Percentiles rank a stretch among this genome's conserved stretches.
Conservation (phyloP, 37 sponge, comb jelly and placozoan species). For the Aplysina aerophoba region DNA sequence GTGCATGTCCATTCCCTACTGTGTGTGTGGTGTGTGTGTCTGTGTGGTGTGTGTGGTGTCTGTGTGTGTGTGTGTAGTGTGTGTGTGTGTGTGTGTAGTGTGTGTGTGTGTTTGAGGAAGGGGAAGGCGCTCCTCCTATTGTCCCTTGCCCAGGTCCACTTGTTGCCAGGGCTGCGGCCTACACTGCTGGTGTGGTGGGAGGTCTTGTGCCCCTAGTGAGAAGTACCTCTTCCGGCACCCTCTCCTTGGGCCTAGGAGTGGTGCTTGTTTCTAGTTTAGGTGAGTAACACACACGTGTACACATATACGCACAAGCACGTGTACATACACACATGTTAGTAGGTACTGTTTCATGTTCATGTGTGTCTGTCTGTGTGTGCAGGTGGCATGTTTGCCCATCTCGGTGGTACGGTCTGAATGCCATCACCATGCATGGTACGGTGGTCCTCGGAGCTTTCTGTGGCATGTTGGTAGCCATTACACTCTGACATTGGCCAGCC, state of each 20-base stretch:
- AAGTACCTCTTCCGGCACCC: conserved; percentile 90
- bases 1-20: conserved; percentile 74
- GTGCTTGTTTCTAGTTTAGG: conserved; percentile 90
- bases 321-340: conserved; percentile 39
- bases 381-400: conserved; percentile 85
- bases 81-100: too few species aligned
- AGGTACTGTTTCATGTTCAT: too few species aligned
- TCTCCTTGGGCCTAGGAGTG: conserved; percentile 90
- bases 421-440: conserved; percentile 86
- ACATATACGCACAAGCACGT: conserved; percentile 39
- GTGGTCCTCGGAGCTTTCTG: conserved; percentile 93
- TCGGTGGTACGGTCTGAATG: conserved; percentile 77
- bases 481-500: too few species aligned
- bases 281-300: too few species aligned
- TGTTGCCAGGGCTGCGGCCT: conserved; percentile 80
- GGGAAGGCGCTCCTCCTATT: too few species aligned
- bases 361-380: too few species aligned
- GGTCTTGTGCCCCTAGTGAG: conserved; percentile 95
- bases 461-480: too few species aligned
- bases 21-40: too few species aligned
- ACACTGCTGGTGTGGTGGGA: conserved; percentile 92
- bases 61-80: conserved; percentile 69
- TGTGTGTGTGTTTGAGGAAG: background rate
- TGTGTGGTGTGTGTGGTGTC: too few species aligned
- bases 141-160: conserved; percentile 56